phyloP scores from a whole-genome alignment of 2,888 invertebrate genomes.

The Nomada fucata region DNA sequence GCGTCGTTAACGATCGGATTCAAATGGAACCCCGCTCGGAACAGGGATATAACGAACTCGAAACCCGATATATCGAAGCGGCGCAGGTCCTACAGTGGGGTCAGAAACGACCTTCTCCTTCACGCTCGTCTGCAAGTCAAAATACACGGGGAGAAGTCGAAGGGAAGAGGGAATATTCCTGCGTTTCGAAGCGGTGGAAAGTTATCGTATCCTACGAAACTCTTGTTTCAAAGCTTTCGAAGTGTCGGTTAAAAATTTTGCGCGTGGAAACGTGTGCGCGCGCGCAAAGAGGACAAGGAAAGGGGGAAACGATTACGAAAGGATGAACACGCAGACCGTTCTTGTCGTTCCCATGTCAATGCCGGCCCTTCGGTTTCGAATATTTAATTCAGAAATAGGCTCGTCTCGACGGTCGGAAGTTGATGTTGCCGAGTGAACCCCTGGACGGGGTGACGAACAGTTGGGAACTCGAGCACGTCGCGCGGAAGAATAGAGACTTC shows the following conservation, averaged over 20 bases:
- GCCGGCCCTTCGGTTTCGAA: conserved; percentile 44
- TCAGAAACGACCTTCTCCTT: background rate
- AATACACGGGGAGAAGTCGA: background rate
- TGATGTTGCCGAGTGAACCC: conserved; percentile 66
- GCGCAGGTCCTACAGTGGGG: background rate
- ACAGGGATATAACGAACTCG: conserved; percentile 44
- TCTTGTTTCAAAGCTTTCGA: background rate
- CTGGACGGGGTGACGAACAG: conserved; percentile 62
- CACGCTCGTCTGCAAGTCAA: background rate
- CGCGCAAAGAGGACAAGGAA: background rate
- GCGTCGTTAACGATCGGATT: conserved; percentile 56
- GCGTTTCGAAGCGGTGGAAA: too few species aligned
- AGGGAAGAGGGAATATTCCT: background rate
- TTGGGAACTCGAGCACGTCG: conserved; percentile 51
- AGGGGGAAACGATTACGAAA: conserved; percentile 49
- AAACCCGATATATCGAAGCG: conserved; percentile 51
- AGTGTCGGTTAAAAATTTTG: too few species aligned
- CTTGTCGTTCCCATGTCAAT: conserved; percentile 29
- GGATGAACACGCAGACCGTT: conserved; percentile 48
- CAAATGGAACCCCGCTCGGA: conserved; percentile 14
- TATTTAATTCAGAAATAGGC: conserved; percentile 60
- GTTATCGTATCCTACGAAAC: background rate
- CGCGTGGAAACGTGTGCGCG: background rate
- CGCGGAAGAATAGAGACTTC: conserved; percentile 17
- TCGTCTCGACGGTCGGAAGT: conserved; percentile 65